These are phyloP conservation scores for Drosophila bocqueti DNA, from an alignment of 1,140 invertebrate genomes.

Conservation along the genomic window DNA sequence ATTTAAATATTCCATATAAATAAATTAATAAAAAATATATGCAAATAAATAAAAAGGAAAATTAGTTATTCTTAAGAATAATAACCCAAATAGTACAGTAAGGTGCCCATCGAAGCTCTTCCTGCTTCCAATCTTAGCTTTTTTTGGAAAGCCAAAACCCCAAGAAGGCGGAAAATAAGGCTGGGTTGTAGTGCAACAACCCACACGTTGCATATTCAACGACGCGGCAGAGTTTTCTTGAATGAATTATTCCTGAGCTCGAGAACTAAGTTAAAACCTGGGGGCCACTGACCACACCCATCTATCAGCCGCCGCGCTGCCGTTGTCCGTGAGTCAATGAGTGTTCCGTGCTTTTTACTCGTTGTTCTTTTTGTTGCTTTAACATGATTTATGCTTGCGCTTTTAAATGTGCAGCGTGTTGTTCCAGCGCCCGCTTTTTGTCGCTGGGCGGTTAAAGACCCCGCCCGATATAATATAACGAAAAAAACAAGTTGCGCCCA, in stretches of 20 bases:
- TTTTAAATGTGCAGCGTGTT: slow-evolving; percentile 52
- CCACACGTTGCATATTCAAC: slow-evolving; percentile 71
- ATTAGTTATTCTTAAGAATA: neutral
- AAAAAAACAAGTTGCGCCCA: slow-evolving; percentile 43
- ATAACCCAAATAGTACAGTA: neutral
- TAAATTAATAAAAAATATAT: neutral
- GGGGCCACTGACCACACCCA: slow-evolving; percentile 73
- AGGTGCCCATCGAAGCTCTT: neutral
- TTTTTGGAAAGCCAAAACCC: neutral
- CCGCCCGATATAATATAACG: slow-evolving; percentile 13
- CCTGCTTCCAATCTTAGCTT: slow-evolving; percentile 6
- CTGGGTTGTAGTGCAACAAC: neutral
- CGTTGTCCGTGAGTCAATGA: slow-evolving; percentile 17
- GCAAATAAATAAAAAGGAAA: neutral
- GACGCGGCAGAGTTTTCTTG: slow-evolving; percentile 64
- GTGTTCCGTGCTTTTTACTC: slow-evolving; percentile 25
- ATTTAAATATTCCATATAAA: neutral
- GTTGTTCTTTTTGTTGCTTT: slow-evolving; percentile 37
- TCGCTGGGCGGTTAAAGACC: slow-evolving; percentile 65
- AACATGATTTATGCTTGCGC: slow-evolving; percentile 59
- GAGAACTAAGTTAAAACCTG: slow-evolving; percentile 42
- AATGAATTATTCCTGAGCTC: slow-evolving; percentile 74
- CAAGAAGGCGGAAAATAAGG: neutral
- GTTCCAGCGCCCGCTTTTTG: slow-evolving; percentile 10
- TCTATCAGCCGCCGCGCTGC: neutral